Percentiles rank a stretch among this genome's conserved stretches.
Conservation (phyloP, 2,888 invertebrate species). For the Athalia circularis region DNA sequence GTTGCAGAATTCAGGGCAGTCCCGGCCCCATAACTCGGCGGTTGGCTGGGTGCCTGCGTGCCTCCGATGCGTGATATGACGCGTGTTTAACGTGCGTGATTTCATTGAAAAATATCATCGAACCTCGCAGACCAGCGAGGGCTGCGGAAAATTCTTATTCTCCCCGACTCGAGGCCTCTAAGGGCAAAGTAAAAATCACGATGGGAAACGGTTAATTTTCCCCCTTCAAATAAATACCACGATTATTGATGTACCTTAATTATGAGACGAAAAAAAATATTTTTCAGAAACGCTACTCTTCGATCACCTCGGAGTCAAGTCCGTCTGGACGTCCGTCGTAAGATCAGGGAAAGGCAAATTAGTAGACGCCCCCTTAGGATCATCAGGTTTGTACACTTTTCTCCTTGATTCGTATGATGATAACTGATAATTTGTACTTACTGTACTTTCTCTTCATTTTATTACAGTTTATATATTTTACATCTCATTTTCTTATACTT, state of each 20-base stretch:
- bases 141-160: not conserved
- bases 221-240: too few species aligned
- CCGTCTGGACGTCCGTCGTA: not conserved
- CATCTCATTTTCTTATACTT: not conserved
- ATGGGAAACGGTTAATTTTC: too few species aligned
- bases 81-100: not conserved
- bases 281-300: conserved; percentile 21
- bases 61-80: not conserved
- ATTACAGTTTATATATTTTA: not conserved
- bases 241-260: not conserved
- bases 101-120: not conserved
- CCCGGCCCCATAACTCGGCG: not conserved
- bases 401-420: conserved; percentile 49
- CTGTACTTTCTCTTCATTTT: conserved; percentile 6
- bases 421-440: not conserved
- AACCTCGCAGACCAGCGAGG: not conserved
- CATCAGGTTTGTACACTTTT: conserved; percentile 59
- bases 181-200: not conserved
- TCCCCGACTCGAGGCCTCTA: not conserved
- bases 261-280: not conserved
- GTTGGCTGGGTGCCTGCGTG: conserved; percentile 25
- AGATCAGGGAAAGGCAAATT: conserved; percentile 18
- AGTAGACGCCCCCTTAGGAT: too few species aligned
- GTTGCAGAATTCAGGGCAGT: conserved; percentile 16
- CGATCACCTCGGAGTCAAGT: too few species aligned